A percentile compares a stretch with the other conserved stretches of the same genome.
Evolutionary conservation across 2,888 invertebrate genomes (phyloP).

Genomic region (Iphiclides podalirius): DNA sequence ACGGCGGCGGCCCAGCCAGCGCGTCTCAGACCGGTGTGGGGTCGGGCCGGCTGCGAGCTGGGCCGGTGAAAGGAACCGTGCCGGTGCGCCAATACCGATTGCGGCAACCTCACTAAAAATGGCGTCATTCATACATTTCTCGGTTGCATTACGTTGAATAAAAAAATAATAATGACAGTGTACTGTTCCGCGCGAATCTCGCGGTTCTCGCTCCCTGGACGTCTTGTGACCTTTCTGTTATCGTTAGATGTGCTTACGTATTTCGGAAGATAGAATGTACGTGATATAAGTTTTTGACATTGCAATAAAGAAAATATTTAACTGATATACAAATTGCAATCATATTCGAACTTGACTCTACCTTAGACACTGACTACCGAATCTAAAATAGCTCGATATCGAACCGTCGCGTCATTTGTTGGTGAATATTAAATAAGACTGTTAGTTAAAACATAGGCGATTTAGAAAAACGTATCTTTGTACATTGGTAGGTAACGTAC

Average conservation of each 20-base stretch:
- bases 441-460: neutral
- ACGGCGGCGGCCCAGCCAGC: slow-evolving; percentile 55
- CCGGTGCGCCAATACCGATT: slow-evolving; percentile 66
- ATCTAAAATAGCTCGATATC: neutral
- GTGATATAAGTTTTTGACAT: too few species aligned
- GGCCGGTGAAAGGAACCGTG: slow-evolving; percentile 74
- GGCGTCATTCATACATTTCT: slow-evolving; percentile 73
- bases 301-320: too few species aligned
- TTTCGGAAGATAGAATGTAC: too few species aligned
- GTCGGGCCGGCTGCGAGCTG: slow-evolving; percentile 55
- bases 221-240: slow-evolving; percentile 33
- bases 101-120: slow-evolving; percentile 74
- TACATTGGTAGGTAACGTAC: slow-evolving; percentile 4
- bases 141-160: slow-evolving; percentile 58
- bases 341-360: slow-evolving; percentile 9
- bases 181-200: slow-evolving; percentile 39
- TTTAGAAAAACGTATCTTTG: neutral
- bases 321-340: too few species aligned
- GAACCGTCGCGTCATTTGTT: neutral
- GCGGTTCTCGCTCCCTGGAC: slow-evolving; percentile 39
- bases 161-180: slow-evolving; percentile 48
- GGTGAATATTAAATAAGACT: slow-evolving; percentile 8
- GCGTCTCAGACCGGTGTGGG: slow-evolving; percentile 52
- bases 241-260: too few species aligned
- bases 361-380: neutral